Conservation (phyloP, 2,888 invertebrate genomes). For the Lysandra bellargus region DNA sequence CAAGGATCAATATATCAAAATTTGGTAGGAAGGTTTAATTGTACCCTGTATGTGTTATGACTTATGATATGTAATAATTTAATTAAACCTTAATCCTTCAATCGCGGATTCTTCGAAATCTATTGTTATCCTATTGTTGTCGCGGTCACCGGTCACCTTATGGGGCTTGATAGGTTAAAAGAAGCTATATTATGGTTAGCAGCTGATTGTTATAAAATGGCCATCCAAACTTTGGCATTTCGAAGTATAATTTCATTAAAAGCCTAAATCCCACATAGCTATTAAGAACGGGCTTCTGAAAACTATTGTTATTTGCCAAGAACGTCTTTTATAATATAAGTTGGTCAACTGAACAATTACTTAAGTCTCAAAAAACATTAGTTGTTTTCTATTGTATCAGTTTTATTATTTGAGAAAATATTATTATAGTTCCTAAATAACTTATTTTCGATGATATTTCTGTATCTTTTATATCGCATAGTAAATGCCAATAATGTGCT, state of each 20-base stretch:
- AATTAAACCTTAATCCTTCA: no score
- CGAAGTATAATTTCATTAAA: background rate
- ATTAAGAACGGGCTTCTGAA: background rate
- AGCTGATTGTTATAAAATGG: background rate
- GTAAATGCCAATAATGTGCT: background rate
- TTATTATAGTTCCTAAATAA: background rate
- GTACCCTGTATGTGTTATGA: no score
- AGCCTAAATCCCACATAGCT: background rate
- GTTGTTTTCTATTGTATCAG: background rate
- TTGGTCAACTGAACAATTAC: background rate
- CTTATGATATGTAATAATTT: no score
- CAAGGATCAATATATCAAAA: no score
- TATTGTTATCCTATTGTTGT: no score
- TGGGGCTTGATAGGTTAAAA: no score
- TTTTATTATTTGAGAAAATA: background rate
- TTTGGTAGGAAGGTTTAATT: no score
- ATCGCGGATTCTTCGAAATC: no score
- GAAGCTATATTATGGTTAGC: no score
- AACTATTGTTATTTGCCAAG: background rate
- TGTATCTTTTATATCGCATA: background rate
- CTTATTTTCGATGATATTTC: background rate
- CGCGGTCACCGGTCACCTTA: no score
- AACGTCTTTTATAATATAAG: background rate
- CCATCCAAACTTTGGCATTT: background rate
- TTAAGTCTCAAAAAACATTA: background rate